These are phyloP conservation scores for Eremophila alpestris DNA, from an alignment of 2,797 vertebrate species.

Conservation along the genomic window DNA sequence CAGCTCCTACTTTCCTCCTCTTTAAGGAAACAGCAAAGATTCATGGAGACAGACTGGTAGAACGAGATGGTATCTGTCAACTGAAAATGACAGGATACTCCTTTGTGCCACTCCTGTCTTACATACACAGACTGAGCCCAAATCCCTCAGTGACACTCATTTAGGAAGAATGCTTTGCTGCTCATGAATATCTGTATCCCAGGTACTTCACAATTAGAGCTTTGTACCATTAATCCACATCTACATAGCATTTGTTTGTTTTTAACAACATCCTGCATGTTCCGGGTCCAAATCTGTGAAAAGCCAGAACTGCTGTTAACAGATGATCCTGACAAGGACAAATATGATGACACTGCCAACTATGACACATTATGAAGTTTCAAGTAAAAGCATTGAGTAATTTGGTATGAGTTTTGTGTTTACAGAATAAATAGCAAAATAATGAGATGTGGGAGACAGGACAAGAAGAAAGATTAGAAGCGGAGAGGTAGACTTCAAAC, in stretches of 20 bases:
- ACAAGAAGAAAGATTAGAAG: not conserved
- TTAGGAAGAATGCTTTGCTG: not conserved
- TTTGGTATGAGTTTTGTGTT: not conserved
- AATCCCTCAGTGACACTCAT: not conserved
- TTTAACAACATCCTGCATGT: not conserved
- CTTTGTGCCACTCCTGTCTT: not conserved
- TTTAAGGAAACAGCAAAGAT: not conserved
- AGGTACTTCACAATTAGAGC: not conserved
- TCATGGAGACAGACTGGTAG: not conserved
- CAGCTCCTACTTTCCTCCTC: not conserved
- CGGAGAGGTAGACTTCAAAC: not conserved
- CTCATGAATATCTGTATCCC: not conserved
- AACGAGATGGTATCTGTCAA: not conserved
- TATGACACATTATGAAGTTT: not conserved
- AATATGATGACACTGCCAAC: not conserved
- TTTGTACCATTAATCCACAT: not conserved
- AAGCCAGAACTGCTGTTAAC: not conserved
- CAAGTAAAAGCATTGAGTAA: not conserved
- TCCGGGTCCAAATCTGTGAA: not conserved
- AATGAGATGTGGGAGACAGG: not conserved
- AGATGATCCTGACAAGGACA: not conserved
- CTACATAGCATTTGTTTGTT: not conserved
- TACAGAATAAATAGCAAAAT: slow-evolving; percentile 1
- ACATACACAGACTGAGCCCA: not conserved
- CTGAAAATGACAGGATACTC: not conserved